Evolutionary conservation across 2,113 vertebrate species (phyloP).

Genomic region (Podilymbus podiceps): DNA sequence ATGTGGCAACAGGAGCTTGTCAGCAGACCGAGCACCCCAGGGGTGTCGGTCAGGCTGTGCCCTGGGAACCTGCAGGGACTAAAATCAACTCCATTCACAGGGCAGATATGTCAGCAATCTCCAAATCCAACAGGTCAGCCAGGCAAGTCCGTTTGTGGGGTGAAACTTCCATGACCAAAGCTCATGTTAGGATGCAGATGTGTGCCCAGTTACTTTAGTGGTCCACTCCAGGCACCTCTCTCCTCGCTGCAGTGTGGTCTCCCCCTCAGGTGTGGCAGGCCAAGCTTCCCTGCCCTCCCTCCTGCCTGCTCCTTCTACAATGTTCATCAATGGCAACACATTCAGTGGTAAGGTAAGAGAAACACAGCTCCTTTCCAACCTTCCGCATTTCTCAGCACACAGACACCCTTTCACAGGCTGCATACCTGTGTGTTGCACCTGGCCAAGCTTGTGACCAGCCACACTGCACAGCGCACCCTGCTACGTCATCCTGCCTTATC

Average conservation of each 20-base stretch:
- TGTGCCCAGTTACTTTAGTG: neutral
- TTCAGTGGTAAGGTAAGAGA: neutral
- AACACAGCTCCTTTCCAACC: neutral
- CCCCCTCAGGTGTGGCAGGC: neutral
- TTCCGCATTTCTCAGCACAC: neutral
- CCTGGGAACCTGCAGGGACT: neutral
- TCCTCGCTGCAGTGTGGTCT: neutral
- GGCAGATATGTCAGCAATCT: neutral
- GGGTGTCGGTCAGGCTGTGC: neutral
- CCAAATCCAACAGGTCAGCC: neutral
- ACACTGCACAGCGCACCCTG: neutral
- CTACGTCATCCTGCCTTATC: neutral
- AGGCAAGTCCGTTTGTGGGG: neutral
- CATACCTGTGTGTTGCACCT: rapidly evolving
- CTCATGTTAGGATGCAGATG: rapidly evolving
- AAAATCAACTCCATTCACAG: neutral
- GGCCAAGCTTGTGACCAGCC: neutral
- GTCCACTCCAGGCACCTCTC: neutral
- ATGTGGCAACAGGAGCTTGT: neutral
- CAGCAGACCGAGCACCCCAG: neutral
- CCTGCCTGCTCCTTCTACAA: neutral
- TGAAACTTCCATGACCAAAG: neutral
- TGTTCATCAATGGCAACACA: neutral
- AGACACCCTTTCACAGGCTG: neutral
- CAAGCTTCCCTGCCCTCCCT: neutral